Evolutionary conservation across 2,113 vertebrate genomes (phyloP).

Genomic region (Hipposideros armiger): DNA sequence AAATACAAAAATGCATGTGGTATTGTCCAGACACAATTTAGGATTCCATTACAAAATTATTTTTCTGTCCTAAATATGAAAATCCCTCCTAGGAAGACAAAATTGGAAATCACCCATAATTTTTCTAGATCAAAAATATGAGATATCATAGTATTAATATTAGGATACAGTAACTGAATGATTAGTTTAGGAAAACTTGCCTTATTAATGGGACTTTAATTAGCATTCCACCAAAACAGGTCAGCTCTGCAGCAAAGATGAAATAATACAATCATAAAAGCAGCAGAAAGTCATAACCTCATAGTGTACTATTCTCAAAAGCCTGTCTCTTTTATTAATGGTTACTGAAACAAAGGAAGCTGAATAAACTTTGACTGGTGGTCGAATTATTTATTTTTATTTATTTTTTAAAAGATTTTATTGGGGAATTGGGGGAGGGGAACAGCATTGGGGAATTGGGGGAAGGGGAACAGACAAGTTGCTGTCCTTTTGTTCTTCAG

Average conservation of each 20-base stretch:
- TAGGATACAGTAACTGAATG: neutral
- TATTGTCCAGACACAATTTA: neutral
- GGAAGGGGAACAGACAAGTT: too few relatives aligned
- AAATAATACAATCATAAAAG: neutral
- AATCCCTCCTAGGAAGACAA: neutral
- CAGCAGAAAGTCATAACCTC: neutral
- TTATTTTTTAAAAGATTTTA: too few relatives aligned
- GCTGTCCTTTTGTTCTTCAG: too few relatives aligned
- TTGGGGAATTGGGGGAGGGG: too few relatives aligned
- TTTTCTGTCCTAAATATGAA: neutral
- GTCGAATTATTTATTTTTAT: neutral
- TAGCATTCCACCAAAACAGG: neutral
- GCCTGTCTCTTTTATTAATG: neutral
- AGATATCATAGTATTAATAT: neutral
- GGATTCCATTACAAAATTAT: neutral
- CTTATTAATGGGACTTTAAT: neutral
- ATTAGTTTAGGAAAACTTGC: neutral
- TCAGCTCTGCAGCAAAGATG: neutral
- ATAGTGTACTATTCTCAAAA: neutral
- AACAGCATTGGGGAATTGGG: too few relatives aligned
- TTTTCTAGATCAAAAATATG: slow-evolving; percentile 16
- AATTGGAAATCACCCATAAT: neutral
- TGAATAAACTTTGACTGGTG: neutral
- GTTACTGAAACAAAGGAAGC: neutral
- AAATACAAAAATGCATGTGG: neutral